Percentiles rank a stretch among this genome's conserved stretches.
These are phyloP conservation scores for Epinephelus fuscoguttatus DNA, from an alignment of 2,113 vertebrate species.

Conservation along the genomic window DNA sequence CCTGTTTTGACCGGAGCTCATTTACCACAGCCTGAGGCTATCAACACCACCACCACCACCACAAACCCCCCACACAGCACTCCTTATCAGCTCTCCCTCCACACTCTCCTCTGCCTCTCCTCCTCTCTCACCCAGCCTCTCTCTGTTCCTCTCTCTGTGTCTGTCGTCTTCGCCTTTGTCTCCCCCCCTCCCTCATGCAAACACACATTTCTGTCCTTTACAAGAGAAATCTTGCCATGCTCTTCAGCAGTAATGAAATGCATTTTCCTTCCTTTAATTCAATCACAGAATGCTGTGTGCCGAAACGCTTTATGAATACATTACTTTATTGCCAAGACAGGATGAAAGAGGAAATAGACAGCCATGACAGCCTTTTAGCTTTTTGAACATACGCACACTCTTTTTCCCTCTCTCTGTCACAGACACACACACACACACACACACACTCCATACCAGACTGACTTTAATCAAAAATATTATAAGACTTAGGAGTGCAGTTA, in stretches of 20 bases:
- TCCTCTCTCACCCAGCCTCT: neutral
- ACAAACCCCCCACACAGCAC: neutral
- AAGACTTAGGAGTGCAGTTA: neutral
- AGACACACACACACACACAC: neutral
- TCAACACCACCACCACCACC: conserved; percentile 19
- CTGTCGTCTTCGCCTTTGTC: conserved; percentile 10
- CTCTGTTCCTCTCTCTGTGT: conserved; percentile 26
- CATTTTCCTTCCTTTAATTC: conserved; percentile 35
- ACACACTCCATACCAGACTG: neutral
- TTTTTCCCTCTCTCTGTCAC: neutral
- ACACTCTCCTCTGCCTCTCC: neutral
- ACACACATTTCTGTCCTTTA: conserved; percentile 32
- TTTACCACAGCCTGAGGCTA: conserved; percentile 62
- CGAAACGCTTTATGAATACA: conserved; percentile 37
- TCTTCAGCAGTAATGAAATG: conserved; percentile 53
- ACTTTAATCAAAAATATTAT: conserved; percentile 7
- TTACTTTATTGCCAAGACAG: conserved; percentile 45
- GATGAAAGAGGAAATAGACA: conserved; percentile 43
- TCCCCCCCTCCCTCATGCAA: neutral
- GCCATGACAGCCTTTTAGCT: conserved; percentile 39
- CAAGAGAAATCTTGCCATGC: conserved; percentile 25
- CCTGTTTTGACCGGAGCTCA: conserved; percentile 65
- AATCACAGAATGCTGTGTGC: conserved; percentile 33
- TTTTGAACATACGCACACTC: conserved; percentile 1
- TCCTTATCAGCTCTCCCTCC: conserved; percentile 44